Evolutionary conservation across 2,113 vertebrate species (phyloP).

Genomic region (Pandion haliaetus): DNA sequence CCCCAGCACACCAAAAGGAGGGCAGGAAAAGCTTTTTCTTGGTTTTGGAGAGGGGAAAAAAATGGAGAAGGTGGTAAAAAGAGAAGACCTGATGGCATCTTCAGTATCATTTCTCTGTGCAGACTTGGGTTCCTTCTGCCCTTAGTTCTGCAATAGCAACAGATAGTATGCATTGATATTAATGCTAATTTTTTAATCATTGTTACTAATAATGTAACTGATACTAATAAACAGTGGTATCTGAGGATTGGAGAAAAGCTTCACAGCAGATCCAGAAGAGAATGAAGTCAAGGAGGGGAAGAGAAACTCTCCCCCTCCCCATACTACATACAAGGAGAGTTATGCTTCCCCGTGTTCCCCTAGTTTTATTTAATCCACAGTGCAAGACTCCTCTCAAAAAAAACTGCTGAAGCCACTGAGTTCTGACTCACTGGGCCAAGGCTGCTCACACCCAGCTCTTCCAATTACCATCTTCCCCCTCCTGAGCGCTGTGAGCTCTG

Average conservation of each 20-base stretch:
- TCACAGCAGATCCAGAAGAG: background rate
- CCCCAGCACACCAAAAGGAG: background rate
- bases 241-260: background rate
- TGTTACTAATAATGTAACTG: background rate
- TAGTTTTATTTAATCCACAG: background rate
- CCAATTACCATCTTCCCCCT: fast-evolving
- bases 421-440: background rate
- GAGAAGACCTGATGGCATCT: background rate
- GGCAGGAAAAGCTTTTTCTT: background rate
- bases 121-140: background rate
- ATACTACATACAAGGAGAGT: background rate
- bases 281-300: background rate
- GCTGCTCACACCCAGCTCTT: background rate
- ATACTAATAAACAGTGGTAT: background rate
- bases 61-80: background rate
- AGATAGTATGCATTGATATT: background rate
- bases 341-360: background rate
- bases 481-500: background rate
- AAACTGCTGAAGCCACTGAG: background rate
- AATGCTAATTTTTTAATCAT: background rate
- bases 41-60: background rate
- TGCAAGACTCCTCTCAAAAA: background rate
- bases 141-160: background rate
- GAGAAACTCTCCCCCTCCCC: background rate
- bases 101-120: background rate